Evolutionary conservation across 2,113 vertebrate genomes (phyloP).

Genomic region (Odocoileus hemionus): DNA sequence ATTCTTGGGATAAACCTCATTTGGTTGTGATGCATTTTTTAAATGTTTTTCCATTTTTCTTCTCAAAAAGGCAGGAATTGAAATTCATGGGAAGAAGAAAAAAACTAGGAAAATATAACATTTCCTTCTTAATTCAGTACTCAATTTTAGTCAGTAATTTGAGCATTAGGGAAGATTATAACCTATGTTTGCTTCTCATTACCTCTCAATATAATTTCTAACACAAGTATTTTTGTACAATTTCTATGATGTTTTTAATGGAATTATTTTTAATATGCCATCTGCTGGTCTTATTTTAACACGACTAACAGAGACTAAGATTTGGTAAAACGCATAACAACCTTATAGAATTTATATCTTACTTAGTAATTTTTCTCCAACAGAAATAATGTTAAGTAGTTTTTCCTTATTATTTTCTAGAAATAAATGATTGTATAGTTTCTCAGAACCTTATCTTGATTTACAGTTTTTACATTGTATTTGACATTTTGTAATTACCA

Average conservation of each 20-base stretch:
- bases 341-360: not conserved
- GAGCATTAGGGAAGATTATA: not conserved
- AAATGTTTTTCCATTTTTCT: not conserved
- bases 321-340: not conserved
- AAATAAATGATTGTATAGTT: not conserved
- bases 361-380: not conserved
- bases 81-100: not conserved
- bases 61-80: not conserved
- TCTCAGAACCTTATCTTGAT: not conserved
- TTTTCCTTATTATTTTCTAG: not conserved
- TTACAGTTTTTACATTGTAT: not conserved
- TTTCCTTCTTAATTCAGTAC: not conserved
- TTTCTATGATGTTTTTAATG: constrained; percentile 19
- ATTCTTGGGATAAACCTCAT: not conserved
- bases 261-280: not conserved
- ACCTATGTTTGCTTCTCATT: not conserved
- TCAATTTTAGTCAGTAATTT: constrained; percentile 17
- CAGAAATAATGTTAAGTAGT: not conserved
- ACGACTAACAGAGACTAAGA: not conserved
- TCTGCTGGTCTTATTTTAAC: constrained; percentile 28
- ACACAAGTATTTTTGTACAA: not conserved
- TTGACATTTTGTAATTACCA: not conserved
- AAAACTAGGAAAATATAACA: not conserved
- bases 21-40: not conserved
- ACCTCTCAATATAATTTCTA: not conserved